Conservation (phyloP, 1,140 invertebrate species). For the Drosophila chauvacae region DNA sequence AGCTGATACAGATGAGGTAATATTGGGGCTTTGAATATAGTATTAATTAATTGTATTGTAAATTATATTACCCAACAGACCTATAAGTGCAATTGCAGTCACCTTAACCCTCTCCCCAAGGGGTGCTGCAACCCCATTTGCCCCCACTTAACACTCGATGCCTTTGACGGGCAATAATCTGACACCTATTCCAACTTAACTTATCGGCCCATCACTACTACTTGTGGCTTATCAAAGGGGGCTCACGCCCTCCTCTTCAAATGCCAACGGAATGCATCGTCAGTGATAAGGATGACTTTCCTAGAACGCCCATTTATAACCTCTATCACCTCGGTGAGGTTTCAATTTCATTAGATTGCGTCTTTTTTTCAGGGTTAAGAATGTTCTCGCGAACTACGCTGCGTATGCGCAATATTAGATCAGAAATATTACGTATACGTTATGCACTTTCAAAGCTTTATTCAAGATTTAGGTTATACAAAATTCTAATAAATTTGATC, state of each 20-base stretch:
- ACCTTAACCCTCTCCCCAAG: background rate
- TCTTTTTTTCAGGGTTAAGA: background rate
- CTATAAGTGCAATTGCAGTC: constrained; percentile 2
- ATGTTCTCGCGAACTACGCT: constrained; percentile 11
- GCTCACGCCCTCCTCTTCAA: constrained; percentile 15
- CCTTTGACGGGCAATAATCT: constrained; percentile 3
- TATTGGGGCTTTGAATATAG: background rate
- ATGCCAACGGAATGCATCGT: constrained; percentile 9
- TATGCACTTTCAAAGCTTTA: background rate
- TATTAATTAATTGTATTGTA: too few relatives aligned
- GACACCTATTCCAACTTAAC: background rate
- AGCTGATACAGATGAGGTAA: background rate
- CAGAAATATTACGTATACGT: constrained; percentile 1
- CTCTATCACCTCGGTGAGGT: background rate
- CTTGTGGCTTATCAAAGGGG: constrained; percentile 6
- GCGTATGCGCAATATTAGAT: constrained; percentile 31
- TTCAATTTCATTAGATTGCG: constrained; percentile 19
- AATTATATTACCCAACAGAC: too few relatives aligned
- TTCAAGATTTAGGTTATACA: background rate
- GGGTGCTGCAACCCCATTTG: constrained; percentile 14
- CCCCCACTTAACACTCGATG: constrained; percentile 30
- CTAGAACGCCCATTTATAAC: constrained; percentile 2
- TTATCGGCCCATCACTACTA: constrained; percentile 3
- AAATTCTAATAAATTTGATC: too few relatives aligned
- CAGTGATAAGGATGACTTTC: constrained; percentile 29